Evolutionary conservation across 2,113 vertebrate genomes (phyloP).

Genomic region (Tachysurus vachellii): DNA sequence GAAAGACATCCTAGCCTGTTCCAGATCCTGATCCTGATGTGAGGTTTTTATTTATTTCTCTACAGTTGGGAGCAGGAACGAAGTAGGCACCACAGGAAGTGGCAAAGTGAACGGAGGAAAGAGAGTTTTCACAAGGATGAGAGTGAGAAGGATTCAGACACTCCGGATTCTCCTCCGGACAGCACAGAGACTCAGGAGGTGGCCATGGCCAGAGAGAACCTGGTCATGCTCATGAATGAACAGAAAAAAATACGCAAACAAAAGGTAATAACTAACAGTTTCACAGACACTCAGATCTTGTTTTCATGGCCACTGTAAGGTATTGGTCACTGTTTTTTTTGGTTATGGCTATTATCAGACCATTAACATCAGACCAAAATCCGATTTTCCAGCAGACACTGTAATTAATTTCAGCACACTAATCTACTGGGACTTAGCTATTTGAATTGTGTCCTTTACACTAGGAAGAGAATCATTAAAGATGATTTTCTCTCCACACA

Average conservation of each 20-base stretch:
- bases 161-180: conserved; percentile 77
- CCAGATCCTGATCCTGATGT: not conserved
- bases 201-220: conserved; percentile 76
- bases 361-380: not conserved
- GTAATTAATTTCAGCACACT: not conserved
- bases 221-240: conserved; percentile 75
- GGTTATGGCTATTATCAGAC: no score
- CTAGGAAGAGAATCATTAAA: not conserved
- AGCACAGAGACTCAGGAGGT: conserved; percentile 77
- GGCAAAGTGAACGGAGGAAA: conserved; percentile 77
- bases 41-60: not conserved
- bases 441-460: not conserved
- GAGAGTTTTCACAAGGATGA: conserved; percentile 80
- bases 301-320: not conserved
- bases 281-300: not conserved
- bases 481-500: no score
- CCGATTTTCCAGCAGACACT: not conserved
- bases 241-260: conserved; percentile 81
- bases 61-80: conserved; percentile 86
- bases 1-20: not conserved
- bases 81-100: conserved; percentile 71
- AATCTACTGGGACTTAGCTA: not conserved
- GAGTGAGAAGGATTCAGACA: conserved; percentile 84
- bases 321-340: no score
- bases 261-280: conserved; percentile 71